Evolutionary conservation across 1,140 invertebrate species (phyloP).

Genomic region (Apolygus lucorum): DNA sequence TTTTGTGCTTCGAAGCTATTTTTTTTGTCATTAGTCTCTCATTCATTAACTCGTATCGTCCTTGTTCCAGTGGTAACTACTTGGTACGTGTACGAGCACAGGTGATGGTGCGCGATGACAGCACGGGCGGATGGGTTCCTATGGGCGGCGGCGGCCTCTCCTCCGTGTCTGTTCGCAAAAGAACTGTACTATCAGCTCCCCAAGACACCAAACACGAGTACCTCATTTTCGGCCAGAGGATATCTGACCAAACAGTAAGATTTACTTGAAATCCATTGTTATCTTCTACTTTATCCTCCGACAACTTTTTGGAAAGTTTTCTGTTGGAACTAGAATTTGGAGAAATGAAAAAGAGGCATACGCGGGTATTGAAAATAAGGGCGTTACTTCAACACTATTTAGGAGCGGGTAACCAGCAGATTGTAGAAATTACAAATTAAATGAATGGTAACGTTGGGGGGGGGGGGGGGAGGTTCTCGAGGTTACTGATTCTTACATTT

Average conservation of each 20-base stretch:
- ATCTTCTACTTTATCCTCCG: too few species aligned
- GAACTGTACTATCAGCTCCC: slow-evolving; percentile 43
- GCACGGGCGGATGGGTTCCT: slow-evolving; percentile 90
- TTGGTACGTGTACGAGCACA: slow-evolving; percentile 94
- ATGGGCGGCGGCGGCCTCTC: slow-evolving; percentile 86
- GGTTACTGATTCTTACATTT: too few species aligned
- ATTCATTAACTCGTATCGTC: slow-evolving; percentile 5
- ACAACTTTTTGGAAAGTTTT: too few species aligned
- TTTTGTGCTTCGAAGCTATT: not conserved
- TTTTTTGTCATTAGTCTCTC: not conserved
- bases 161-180: slow-evolving; percentile 77
- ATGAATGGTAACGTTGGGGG: too few species aligned
- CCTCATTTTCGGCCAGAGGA: slow-evolving; percentile 82
- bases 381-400: too few species aligned
- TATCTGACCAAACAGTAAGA: slow-evolving; percentile 82
- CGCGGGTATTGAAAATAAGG: too few species aligned
- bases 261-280: too few species aligned
- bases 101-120: slow-evolving; percentile 97
- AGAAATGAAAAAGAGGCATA: too few species aligned
- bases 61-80: slow-evolving; percentile 58
- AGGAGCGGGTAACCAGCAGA: too few species aligned
- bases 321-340: too few species aligned
- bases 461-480: too few species aligned
- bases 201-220: slow-evolving; percentile 61
- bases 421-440: too few species aligned